Base-by-base conservation (phyloP, 2,797 vertebrate species). In the Gymnocypris eckloni region DNA sequence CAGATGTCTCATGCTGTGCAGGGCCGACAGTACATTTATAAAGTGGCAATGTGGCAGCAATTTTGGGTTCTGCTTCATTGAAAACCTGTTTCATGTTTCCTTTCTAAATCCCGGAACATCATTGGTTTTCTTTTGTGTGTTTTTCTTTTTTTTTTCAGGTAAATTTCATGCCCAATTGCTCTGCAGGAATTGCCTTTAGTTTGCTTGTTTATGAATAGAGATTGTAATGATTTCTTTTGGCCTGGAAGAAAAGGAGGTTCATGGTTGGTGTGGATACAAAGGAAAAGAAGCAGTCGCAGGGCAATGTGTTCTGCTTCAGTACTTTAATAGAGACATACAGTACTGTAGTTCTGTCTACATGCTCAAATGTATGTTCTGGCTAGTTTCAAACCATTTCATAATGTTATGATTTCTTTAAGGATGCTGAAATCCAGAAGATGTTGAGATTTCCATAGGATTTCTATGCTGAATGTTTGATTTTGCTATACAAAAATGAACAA, bases 141-240 rank as follows among this genome's bases (percentile, higher is more conserved):
- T 75, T 77, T 39, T 12, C 61, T 48, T 6, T 82, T 89, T 89
- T 87, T 84, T 72, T 81, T 64, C 56, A 89, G 91, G 87, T 88
- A 88, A 85, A 94, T 93, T 93, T 95, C 92, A 94, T 69, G 91
- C 89, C 90, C 92, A 91, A 89, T 95, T 95, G 92, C 92, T 72
- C 75, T n/a, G 88, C 91, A 93, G 93, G 94, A 95, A 93, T 94
- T 92, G 92, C 89, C 85, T 91, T 87, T 71, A 90, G 92, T 91
- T 85, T 48, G 91, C 82, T 91, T 93, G 92, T 95, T 93, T 92
- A 87, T 89, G 85, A 91, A 91, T 93, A 93, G 91, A 90, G 89
- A 88, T 86, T 33, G 33, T 94, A 93, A 95, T 94, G 92, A 92
- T 93, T 94, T 92, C 33, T 72, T 72, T 73, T 28, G 82, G 48